A percentile compares a stretch with the other conserved stretches of the same genome.
Conservation (phyloP, 2,113 vertebrate species). For the Psettodes erumei region DNA sequence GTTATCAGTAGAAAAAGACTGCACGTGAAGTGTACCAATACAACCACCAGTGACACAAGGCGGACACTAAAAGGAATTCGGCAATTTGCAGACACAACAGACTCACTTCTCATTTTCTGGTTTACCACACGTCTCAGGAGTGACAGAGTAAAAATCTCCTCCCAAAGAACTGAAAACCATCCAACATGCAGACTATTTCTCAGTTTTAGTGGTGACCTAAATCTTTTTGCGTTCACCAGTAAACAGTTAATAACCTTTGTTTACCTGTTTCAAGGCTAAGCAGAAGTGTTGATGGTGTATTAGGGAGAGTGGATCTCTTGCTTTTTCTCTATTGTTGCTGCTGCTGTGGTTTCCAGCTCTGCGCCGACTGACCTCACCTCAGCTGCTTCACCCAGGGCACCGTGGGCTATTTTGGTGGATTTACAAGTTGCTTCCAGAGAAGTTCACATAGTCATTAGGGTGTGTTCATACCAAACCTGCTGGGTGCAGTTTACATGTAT, state of each 20-base stretch:
- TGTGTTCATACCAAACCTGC: constrained; percentile 31
- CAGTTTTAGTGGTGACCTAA: neutral
- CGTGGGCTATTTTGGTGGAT: neutral
- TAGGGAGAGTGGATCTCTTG: neutral
- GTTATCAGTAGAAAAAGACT: neutral
- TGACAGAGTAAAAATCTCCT: constrained; percentile 21
- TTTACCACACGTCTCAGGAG: neutral
- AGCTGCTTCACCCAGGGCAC: neutral
- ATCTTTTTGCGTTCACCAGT: neutral
- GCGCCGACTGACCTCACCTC: neutral
- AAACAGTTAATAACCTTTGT: neutral
- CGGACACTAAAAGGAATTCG: neutral
- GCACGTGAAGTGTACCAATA: neutral
- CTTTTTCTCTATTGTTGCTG: neutral
- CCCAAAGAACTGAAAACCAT: constrained; percentile 12
- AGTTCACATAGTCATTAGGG: neutral
- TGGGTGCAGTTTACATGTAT: constrained; percentile 5
- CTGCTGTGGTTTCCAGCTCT: neutral
- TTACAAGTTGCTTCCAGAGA: neutral
- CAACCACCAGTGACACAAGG: neutral
- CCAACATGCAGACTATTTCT: neutral
- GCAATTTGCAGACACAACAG: neutral
- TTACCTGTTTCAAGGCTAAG: neutral
- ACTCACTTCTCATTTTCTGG: constrained; percentile 30
- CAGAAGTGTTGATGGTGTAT: neutral